A percentile compares a stretch with the other conserved stretches of the same genome.
phyloP scores from a whole-genome alignment of 1,140 invertebrate species.

The Drosophila aff. region DNA sequence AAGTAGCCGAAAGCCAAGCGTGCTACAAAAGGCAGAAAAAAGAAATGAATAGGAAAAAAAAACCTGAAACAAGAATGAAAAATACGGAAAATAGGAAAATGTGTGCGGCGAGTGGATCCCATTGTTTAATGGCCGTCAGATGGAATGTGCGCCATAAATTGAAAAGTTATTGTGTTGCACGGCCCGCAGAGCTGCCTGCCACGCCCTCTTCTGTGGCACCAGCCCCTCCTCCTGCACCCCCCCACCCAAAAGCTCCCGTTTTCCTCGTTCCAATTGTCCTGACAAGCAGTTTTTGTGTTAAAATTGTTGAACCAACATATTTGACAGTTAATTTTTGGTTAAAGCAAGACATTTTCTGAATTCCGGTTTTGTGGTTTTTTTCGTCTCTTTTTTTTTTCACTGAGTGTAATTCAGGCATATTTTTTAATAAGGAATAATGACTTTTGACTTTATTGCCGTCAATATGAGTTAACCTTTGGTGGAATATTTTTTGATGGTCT shows the following conservation, averaged over 20 bases:
- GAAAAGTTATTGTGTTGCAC: conserved; percentile 80
- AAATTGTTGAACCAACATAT: conserved; percentile 81
- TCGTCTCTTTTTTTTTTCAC: neutral
- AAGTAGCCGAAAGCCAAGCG: conserved; percentile 76
- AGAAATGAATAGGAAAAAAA: conserved; percentile 22
- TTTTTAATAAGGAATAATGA: conserved; percentile 8
- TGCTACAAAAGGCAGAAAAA: conserved; percentile 27
- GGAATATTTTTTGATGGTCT: no score
- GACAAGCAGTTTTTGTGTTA: conserved; percentile 66
- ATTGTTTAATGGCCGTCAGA: conserved; percentile 82
- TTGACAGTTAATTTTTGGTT: conserved; percentile 81
- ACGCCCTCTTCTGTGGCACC: conserved; percentile 15
- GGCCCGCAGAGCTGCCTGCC: conserved; percentile 29
- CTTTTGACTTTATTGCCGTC: conserved; percentile 5
- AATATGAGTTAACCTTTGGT: conserved; percentile 7
- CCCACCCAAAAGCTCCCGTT: conserved; percentile 6
- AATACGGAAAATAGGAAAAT: conserved; percentile 75
- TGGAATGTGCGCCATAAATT: conserved; percentile 82
- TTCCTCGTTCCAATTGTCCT: conserved; percentile 57
- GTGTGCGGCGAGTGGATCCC: conserved; percentile 63
- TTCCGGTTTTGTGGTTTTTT: conserved; percentile 39
- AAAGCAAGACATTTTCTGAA: conserved; percentile 56
- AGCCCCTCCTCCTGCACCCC: neutral
- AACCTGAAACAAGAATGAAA: conserved; percentile 60
- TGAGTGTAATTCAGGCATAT: neutral